Evolutionary conservation across 2,888 invertebrate genomes (phyloP).

Genomic region (Scaptomyza polygonia): DNA sequence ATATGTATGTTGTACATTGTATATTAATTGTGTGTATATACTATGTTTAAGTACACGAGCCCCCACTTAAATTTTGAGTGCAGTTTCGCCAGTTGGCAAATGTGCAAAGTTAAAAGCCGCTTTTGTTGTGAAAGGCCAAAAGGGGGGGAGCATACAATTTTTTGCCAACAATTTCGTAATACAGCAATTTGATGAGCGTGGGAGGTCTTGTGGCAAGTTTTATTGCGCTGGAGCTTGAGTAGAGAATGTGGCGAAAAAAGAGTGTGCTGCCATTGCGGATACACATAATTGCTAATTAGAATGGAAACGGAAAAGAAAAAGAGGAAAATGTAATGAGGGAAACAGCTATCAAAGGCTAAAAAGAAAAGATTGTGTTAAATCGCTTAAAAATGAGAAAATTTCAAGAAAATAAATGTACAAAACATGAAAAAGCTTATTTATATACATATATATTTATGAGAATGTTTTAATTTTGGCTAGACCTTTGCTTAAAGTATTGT

Average conservation of each 20-base stretch:
- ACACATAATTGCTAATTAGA: conserved; percentile 22
- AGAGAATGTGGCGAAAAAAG: conserved; percentile 21
- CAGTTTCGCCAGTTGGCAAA: conserved; percentile 50
- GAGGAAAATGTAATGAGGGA: background rate
- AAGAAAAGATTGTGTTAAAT: no score
- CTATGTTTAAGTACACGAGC: conserved; percentile 37
- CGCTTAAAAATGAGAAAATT: no score
- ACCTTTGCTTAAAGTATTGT: background rate
- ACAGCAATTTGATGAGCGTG: conserved; percentile 17
- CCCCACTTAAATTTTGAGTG: conserved; percentile 50
- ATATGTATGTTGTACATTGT: conserved; percentile 4
- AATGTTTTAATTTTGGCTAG: background rate
- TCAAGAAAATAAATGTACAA: no score
- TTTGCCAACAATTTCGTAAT: conserved; percentile 48
- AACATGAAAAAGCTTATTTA: no score
- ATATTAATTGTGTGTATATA: conserved; percentile 30
- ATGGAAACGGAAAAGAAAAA: background rate
- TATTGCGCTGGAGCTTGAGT: conserved; percentile 16
- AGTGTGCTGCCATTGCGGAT: conserved; percentile 2
- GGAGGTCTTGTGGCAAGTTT: conserved; percentile 14
- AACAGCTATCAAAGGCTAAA: background rate
- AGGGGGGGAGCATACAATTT: conserved; percentile 36
- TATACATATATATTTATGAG: no score
- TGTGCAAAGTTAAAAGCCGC: conserved; percentile 58
- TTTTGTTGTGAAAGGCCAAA: conserved; percentile 38